Evolutionary conservation across 2,113 vertebrate species (phyloP).

Genomic region (Mandrillus leucophaeus): DNA sequence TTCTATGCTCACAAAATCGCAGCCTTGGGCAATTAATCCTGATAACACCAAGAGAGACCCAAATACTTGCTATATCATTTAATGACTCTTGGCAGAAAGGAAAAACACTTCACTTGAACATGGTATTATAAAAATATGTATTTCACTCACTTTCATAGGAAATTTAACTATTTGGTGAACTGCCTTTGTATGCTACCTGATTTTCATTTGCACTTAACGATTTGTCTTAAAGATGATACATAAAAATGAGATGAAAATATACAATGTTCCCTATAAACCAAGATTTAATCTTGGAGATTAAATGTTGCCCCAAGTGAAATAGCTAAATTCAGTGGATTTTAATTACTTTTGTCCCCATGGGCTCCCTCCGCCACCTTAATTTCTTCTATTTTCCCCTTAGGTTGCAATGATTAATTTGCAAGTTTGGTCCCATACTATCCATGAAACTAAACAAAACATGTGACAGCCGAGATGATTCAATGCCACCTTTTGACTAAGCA

Average conservation of each 20-base stretch:
- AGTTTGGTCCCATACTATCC: neutral
- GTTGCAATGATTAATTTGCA: slow-evolving; percentile 33
- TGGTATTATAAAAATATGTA: neutral
- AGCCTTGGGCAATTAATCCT: neutral
- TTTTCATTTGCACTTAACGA: neutral
- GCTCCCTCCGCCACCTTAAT: neutral
- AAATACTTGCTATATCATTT: neutral
- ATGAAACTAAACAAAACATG: neutral
- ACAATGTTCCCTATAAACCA: neutral
- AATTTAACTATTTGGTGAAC: slow-evolving; percentile 11
- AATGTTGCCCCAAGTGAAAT: slow-evolving; percentile 40
- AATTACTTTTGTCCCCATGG: slow-evolving; percentile 59
- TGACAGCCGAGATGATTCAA: neutral
- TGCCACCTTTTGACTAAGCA: neutral
- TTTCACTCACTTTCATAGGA: neutral
- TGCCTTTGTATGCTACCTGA: neutral
- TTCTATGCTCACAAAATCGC: neutral
- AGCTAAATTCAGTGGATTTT: slow-evolving; percentile 54
- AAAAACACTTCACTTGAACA: neutral
- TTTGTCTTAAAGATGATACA: neutral
- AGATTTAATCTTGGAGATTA: slow-evolving; percentile 11
- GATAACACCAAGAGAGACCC: neutral
- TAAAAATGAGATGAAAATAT: slow-evolving; percentile 28
- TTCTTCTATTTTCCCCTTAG: neutral
- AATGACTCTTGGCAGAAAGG: neutral